Evolutionary conservation across 1,140 invertebrate species (phyloP), one percentile per base, ranked within the genome.

Genomic region (Papilio machaon): DNA sequence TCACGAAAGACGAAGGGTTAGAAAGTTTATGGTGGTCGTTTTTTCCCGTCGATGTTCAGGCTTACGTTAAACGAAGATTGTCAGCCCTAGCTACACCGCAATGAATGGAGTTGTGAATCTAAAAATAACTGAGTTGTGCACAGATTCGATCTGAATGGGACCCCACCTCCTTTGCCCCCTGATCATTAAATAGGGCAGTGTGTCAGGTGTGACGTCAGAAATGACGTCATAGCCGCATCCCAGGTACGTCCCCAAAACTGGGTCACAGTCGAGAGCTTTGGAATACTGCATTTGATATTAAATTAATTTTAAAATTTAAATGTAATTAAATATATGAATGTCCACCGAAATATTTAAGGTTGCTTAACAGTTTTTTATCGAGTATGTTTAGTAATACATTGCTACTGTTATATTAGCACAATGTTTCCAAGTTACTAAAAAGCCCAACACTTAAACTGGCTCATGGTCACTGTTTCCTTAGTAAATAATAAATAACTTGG

Each of bases 51-150:
- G 23, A 1, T 54, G 52, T 15, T 54, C 17, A 30, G 23, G 15
- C 11, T 15, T 49, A n/a, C 15, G 6, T 54, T 49, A 49, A 54
- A 17, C 7, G 54, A 58, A 7, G 9, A n/a, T 19, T 19, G 54
- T 58, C 54, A 58, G 7, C 54, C 54, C 54, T 58, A 58, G 54
- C 47, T 7, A 54, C 70, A 81, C 77, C 23, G 54, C 81, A 85
- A 86, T 93, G 91, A 93, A 92, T 93, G 91, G 86, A 92, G 87
- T 91, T 88, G 89, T 90, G 87, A 80, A 81, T 77, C 88, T 92
- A 93, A 90, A 92, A 90, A 92, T 93, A 93, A 88, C 80, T 49
- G 82, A 84, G 75, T 76, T 83, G 77, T 85, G 84, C 80, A 80
- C 85, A 86, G 85, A 87, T 88, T 85, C 85, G 81, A 87, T 70